Conservation (phyloP, 2,113 vertebrate genomes). For the Cyanoderma ruficeps region DNA sequence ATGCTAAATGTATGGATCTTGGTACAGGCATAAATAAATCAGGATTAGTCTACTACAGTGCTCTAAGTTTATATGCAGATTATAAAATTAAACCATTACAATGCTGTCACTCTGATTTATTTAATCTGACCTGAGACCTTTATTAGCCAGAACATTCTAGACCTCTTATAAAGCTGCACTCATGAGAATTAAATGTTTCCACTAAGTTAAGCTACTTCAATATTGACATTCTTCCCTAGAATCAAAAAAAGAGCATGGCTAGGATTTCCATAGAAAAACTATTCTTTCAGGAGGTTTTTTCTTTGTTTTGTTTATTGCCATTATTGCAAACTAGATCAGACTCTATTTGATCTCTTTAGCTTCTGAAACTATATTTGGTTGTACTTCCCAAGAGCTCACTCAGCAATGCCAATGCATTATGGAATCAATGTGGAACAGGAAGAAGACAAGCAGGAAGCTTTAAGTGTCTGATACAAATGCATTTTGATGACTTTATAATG, state of each 20-base stretch:
- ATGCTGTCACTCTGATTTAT: background rate
- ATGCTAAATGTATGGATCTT: background rate
- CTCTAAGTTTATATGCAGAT: background rate
- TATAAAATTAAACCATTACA: conserved; percentile 2
- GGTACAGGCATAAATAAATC: background rate
- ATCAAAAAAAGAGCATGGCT: background rate
- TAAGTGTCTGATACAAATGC: background rate
- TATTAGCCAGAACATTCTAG: background rate
- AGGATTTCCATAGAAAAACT: background rate
- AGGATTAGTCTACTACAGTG: background rate
- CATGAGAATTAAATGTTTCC: conserved; percentile 22
- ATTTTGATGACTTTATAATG: conserved; percentile 1
- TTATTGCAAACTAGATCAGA: background rate
- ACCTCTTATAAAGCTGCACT: background rate
- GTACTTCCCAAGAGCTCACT: background rate
- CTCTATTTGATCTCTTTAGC: background rate
- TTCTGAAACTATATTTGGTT: background rate
- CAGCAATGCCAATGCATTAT: background rate
- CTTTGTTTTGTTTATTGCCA: background rate
- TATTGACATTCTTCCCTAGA: background rate
- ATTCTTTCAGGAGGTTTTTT: background rate
- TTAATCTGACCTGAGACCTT: background rate
- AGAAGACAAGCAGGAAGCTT: background rate
- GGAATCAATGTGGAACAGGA: background rate
- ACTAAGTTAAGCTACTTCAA: conserved; percentile 1